These are phyloP conservation scores for Diorhabda elongata DNA, from an alignment of 1,140 invertebrate species.

Conservation along the genomic window DNA sequence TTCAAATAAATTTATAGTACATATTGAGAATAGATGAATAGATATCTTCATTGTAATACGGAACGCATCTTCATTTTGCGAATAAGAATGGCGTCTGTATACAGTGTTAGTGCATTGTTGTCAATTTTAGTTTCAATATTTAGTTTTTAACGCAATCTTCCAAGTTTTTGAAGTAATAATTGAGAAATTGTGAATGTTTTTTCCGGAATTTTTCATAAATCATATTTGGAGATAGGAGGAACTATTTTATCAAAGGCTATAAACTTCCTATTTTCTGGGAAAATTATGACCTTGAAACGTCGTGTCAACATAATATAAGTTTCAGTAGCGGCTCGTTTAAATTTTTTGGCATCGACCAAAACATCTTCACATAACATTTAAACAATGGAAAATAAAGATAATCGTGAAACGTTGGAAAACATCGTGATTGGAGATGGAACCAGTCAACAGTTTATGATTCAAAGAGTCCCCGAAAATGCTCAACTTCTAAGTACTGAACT, in stretches of 20 bases:
- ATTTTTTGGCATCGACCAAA: constrained; percentile 1
- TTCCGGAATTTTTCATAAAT: constrained; percentile 10
- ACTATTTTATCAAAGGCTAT: constrained; percentile 4
- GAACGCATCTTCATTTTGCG: not conserved
- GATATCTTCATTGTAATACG: not conserved
- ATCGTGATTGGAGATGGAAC: constrained; percentile 40
- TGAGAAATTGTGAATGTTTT: constrained; percentile 4
- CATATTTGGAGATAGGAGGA: constrained; percentile 12
- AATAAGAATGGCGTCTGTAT: constrained; percentile 26
- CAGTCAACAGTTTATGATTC: constrained; percentile 42
- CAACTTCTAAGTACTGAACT: constrained; percentile 41
- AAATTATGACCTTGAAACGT: constrained; percentile 44
- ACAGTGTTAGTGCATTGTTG: constrained; percentile 38
- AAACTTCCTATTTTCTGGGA: constrained; percentile 20
- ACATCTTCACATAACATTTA: not conserved
- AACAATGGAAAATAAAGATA: constrained; percentile 22
- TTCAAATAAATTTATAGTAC: not conserved
- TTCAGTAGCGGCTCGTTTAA: constrained; percentile 31
- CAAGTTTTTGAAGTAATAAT: constrained; percentile 12
- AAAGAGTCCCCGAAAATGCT: constrained; percentile 41
- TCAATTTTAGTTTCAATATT: constrained; percentile 40
- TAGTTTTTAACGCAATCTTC: constrained; percentile 23
- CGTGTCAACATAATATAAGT: constrained; percentile 38
- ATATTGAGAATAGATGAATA: not conserved
- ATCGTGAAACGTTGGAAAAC: constrained; percentile 39